phyloP scores from a whole-genome alignment of 2,113 vertebrate species.

The Laticauda laticaudata region DNA sequence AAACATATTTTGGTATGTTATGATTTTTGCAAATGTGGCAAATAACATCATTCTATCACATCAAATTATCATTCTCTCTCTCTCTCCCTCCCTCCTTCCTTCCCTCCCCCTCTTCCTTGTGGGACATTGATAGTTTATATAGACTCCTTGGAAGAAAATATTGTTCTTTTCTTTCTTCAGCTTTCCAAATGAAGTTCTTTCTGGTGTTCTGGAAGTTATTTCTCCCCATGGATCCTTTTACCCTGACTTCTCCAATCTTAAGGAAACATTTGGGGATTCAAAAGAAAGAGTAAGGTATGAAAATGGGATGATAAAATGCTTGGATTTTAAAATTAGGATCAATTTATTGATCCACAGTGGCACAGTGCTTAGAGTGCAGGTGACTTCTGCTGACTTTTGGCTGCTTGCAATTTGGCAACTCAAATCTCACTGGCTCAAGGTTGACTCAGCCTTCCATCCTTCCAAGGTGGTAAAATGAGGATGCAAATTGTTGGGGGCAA shows the following conservation, averaged over 20 bases:
- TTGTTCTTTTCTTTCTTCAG: conserved; percentile 59
- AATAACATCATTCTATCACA: not conserved
- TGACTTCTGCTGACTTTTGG: no score
- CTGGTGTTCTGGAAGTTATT: conserved; percentile 80
- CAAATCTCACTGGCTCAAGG: no score
- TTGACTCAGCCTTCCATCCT: no score
- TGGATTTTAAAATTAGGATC: not conserved
- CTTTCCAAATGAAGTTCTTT: conserved; percentile 74
- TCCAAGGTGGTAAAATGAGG: no score
- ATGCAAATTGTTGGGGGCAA: no score
- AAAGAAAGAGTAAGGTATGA: conserved; percentile 79
- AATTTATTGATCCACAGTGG: not conserved
- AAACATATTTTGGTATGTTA: not conserved
- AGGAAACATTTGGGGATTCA: conserved; percentile 73
- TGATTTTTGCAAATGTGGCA: not conserved
- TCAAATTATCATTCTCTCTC: no score
- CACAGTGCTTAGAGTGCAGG: no score
- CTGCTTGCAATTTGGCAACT: no score
- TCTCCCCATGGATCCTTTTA: conserved; percentile 78
- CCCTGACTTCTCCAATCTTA: conserved; percentile 70
- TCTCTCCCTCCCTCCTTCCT: no score
- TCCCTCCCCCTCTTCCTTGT: not conserved
- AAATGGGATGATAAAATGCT: not conserved
- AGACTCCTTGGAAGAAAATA: not conserved
- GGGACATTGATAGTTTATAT: not conserved